phyloP scores from a whole-genome alignment of 2,113 vertebrate species.

The Salvator merianae region DNA sequence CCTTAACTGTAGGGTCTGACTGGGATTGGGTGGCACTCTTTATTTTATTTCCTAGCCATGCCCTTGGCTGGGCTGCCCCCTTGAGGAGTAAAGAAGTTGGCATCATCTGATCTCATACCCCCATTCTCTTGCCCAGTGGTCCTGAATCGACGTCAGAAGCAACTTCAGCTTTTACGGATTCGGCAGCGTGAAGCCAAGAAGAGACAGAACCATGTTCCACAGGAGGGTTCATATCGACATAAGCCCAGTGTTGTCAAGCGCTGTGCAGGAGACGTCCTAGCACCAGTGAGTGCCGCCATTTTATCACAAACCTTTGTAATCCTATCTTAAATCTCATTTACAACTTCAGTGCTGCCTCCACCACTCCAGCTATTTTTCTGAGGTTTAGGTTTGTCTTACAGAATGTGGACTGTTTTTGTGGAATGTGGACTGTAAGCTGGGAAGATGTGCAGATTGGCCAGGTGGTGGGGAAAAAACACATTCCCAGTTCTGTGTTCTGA shows the following conservation, averaged over 20 bases:
- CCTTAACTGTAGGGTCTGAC: background rate
- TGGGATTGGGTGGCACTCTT: background rate
- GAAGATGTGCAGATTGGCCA: background rate
- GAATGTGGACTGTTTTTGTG: background rate
- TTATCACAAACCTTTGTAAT: background rate
- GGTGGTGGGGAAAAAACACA: background rate
- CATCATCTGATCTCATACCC: conserved; percentile 2
- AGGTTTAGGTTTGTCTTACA: too few species aligned
- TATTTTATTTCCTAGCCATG: background rate
- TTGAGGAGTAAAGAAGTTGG: background rate
- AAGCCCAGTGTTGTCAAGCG: conserved; percentile 79
- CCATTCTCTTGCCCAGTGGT: conserved; percentile 71
- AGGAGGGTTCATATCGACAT: conserved; percentile 80
- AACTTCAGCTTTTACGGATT: conserved; percentile 85
- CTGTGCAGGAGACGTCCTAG: conserved; percentile 85
- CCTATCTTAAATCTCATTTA: background rate
- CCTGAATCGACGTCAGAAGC: conserved; percentile 82
- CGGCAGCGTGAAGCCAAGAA: conserved; percentile 85
- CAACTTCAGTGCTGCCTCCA: background rate
- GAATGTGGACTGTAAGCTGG: background rate
- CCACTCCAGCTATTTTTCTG: background rate
- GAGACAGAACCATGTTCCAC: conserved; percentile 75
- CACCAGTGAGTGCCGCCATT: conserved; percentile 79
- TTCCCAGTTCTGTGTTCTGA: too few species aligned
- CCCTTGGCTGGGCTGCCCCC: background rate